phyloP scores from a whole-genome alignment of 1,140 invertebrate species.

The Arctopsyche grandis region DNA sequence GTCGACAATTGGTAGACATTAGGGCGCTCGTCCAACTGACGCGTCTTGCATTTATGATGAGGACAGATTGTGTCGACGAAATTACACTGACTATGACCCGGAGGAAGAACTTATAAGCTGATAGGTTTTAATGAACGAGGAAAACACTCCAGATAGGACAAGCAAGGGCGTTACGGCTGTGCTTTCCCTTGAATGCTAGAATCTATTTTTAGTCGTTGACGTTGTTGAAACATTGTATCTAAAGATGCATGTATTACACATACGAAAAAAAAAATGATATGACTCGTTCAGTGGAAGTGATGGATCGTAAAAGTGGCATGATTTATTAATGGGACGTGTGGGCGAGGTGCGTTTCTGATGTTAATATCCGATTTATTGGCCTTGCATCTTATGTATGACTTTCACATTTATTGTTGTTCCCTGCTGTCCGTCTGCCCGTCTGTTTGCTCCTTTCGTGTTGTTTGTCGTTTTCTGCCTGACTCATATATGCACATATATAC shows the following conservation, averaged over 20 bases:
- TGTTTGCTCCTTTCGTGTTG: neutral
- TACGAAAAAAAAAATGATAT: constrained; percentile 1
- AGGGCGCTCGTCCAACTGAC: neutral
- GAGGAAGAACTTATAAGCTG: too few species aligned
- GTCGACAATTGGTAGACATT: constrained; percentile 12
- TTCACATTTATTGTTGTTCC: constrained; percentile 12
- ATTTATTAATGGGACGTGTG: constrained; percentile 8
- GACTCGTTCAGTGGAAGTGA: neutral
- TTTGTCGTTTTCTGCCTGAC: neutral
- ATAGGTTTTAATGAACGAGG: too few species aligned
- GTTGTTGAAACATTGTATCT: neutral
- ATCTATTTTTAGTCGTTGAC: neutral
- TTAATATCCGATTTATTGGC: constrained; percentile 17
- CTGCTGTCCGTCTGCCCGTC: neutral
- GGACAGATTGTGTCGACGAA: neutral
- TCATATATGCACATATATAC: too few species aligned
- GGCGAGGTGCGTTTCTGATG: neutral
- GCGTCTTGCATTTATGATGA: neutral
- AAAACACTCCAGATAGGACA: neutral
- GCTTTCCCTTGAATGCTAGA: too few species aligned
- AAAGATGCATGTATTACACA: neutral
- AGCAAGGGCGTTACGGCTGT: neutral
- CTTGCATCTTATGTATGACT: neutral
- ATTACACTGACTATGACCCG: neutral
- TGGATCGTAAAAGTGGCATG: constrained; percentile 15